Evolutionary conservation across 2,888 invertebrate genomes (phyloP).

Genomic region (Drosophila sordidapex): DNA sequence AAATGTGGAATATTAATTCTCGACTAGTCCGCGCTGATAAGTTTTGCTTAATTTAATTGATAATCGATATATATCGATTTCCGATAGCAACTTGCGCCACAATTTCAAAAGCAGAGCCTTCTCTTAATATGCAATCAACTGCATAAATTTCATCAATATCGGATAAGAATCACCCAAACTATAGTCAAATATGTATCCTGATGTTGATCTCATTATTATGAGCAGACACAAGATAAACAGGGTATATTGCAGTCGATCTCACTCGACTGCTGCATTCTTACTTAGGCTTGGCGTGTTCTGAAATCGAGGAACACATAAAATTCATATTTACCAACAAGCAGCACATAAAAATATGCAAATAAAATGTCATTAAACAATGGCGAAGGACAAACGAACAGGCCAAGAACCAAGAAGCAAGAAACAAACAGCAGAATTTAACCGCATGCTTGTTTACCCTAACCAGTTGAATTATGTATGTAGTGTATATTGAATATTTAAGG

Average conservation of each 20-base stretch:
- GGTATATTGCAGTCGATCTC: background rate
- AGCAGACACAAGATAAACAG: background rate
- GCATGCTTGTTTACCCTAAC: constrained; percentile 8
- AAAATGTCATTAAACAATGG: constrained; percentile 76
- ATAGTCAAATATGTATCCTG: background rate
- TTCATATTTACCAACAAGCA: constrained; percentile 49
- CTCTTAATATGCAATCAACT: too few relatives aligned
- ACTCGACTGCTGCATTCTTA: background rate
- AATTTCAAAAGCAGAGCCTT: background rate
- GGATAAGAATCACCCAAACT: background rate
- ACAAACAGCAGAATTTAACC: constrained; percentile 26
- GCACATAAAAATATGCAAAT: constrained; percentile 73
- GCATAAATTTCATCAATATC: background rate
- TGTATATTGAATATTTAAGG: background rate
- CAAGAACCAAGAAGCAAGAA: constrained; percentile 32
- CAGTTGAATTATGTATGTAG: background rate
- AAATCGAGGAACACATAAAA: constrained; percentile 70
- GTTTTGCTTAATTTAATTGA: background rate
- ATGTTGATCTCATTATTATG: background rate
- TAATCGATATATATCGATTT: background rate
- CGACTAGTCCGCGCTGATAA: background rate
- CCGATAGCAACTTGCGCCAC: background rate
- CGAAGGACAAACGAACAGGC: constrained; percentile 58
- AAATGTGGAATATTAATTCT: background rate
- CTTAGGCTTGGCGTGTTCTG: constrained; percentile 45